Evolutionary conservation across 1,140 invertebrate species (phyloP), one percentile per base, ranked within the genome.

Genomic region (Colletes gigas): DNA sequence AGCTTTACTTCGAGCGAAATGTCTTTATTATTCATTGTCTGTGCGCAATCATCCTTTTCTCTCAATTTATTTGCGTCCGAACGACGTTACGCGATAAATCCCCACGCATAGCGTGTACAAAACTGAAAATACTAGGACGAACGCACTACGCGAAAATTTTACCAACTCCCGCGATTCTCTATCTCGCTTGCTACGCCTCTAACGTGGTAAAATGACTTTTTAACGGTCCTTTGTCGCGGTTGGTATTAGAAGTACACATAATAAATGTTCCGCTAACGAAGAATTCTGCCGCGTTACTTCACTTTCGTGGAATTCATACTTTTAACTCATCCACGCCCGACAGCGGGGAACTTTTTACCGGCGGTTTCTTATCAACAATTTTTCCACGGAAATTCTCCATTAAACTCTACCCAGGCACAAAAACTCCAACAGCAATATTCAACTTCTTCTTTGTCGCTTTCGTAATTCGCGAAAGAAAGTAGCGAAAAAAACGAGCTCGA

Each of bases 261-360:
- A 30, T 62, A 62, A 39, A 62, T 62, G 59, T 6, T 62, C 21
- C 21, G 12, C 19, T 62, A 62, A 62, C 59, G 59, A 62, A 62
- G 19, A 17, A 62, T 62, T 30, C 12, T 14, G 21, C 47, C 1
- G 47, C 52, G 12, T 30, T 8, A 47, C 47, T 52, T 68, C n/a
- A 52, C 50, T 14, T 30, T 54, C 50, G 14, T 17, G 47, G 14
- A 54, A 52, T 68, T 68, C 50, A 68, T 68, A 54, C 19, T 52
- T 68, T 15, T 30, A 52, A 39, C 19, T 30, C 21, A 30, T 62
- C 21, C 59, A 9, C n/a, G 5, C 57, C 9, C n/a, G 57, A 10
- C 21, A 10, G 2, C 59, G 59, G 57, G 3, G 19, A 62, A 62
- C 59, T 62, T 62, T 62, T 62, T 39, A 62, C 19, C 21, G n/a